Conservation (phyloP, 2,113 vertebrate genomes). For the Chaenocephalus aceratus region DNA sequence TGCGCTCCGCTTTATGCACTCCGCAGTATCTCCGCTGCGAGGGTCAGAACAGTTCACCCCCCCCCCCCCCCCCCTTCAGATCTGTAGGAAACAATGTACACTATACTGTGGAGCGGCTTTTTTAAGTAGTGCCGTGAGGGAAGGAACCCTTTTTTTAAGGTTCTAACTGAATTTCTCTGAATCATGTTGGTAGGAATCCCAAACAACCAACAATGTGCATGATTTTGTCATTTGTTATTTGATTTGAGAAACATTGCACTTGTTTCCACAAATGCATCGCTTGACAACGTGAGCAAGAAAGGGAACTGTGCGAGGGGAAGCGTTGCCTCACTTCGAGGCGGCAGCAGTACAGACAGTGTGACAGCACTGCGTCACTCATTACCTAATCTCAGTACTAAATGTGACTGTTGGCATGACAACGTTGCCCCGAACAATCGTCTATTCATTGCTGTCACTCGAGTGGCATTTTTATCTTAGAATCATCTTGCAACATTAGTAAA, state of each 20-base stretch:
- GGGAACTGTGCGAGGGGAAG: neutral
- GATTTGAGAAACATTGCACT: neutral
- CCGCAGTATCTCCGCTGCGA: too few species aligned
- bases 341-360: neutral
- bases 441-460: neutral
- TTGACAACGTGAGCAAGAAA: slow-evolving; percentile 3
- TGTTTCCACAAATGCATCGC: neutral
- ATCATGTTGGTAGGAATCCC: neutral
- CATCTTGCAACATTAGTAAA: neutral
- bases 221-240: neutral
- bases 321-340: neutral
- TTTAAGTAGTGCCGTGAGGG: neutral
- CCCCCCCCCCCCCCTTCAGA: too few species aligned
- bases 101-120: neutral
- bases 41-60: too few species aligned
- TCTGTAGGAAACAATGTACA: too few species aligned
- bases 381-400: slow-evolving; percentile 27
- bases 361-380: slow-evolving; percentile 1
- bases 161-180: neutral
- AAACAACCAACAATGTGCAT: neutral
- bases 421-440: neutral
- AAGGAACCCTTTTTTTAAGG: neutral
- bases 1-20: too few species aligned
- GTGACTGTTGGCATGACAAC: slow-evolving; percentile 1
- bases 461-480: neutral